Percentiles rank a stretch among this genome's conserved stretches.
These are phyloP conservation scores for Thyatira batis DNA, from an alignment of 2,888 invertebrate genomes.

Conservation along the genomic window DNA sequence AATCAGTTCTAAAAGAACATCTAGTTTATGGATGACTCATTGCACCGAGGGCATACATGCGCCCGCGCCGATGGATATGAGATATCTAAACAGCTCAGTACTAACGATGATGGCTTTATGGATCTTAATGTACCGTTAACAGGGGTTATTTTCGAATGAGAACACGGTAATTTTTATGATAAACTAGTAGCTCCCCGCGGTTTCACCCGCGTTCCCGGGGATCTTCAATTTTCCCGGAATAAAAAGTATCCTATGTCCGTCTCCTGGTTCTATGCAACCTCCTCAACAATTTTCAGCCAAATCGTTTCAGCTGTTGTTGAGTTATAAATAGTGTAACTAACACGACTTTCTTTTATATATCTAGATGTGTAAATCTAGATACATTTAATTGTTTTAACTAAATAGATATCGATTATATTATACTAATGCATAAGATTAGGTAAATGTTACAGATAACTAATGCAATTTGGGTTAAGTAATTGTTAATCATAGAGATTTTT, in stretches of 20 bases:
- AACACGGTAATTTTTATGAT: too few relatives aligned
- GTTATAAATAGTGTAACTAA: too few relatives aligned
- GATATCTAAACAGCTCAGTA: background rate
- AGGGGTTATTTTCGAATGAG: background rate
- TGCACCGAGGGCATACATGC: constrained; percentile 8
- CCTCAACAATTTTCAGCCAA: too few relatives aligned
- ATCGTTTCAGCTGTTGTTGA: too few relatives aligned
- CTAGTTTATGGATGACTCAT: constrained; percentile 30
- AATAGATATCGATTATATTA: background rate
- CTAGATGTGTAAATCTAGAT: too few relatives aligned
- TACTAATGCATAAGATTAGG: background rate
- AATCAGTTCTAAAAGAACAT: background rate
- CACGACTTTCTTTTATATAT: too few relatives aligned
- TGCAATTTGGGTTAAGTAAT: background rate
- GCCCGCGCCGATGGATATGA: background rate
- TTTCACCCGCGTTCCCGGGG: too few relatives aligned
- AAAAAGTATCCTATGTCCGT: too few relatives aligned
- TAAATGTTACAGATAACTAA: background rate
- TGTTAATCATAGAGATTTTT: background rate
- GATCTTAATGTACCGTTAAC: background rate
- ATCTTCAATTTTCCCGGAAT: too few relatives aligned
- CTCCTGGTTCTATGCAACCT: too few relatives aligned
- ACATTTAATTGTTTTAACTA: background rate
- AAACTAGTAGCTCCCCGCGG: too few relatives aligned
- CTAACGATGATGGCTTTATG: background rate